Percentiles rank a stretch among this genome's conserved stretches.
phyloP scores from a whole-genome alignment of 2,888 invertebrate genomes.

The Tuberolachnus salignus region DNA sequence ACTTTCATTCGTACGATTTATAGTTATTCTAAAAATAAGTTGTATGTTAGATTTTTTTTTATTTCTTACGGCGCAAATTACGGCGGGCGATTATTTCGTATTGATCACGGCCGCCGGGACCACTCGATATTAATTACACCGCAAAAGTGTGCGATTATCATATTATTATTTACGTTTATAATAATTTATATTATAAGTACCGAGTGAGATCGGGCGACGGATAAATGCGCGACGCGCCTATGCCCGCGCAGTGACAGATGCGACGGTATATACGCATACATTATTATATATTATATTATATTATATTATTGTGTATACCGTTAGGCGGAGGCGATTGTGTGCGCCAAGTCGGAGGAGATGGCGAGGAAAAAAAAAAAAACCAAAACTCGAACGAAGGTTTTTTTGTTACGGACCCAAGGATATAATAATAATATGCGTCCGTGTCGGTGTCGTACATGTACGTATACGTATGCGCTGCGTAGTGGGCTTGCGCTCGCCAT shows the following conservation, averaged over 20 bases:
- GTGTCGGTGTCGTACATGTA: background rate
- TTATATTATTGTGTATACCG: slow-evolving; percentile 7
- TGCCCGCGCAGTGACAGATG: background rate
- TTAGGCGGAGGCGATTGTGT: slow-evolving; percentile 38
- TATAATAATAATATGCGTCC: background rate
- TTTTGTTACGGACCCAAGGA: slow-evolving; percentile 27
- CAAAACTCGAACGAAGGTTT: slow-evolving; percentile 49
- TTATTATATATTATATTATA: background rate
- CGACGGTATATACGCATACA: background rate
- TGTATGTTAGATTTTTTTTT: no score
- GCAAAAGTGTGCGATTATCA: no score
- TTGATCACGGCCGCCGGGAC: background rate
- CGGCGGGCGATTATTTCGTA: background rate
- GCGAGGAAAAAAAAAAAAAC: background rate
- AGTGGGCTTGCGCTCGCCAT: slow-evolving; percentile 55
- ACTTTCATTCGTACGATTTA: no score
- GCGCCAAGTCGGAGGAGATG: slow-evolving; percentile 1
- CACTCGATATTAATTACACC: no score
- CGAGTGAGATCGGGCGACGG: background rate
- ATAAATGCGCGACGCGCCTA: slow-evolving; percentile 27
- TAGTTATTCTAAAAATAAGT: no score
- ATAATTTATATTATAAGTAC: no score
- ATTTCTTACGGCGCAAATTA: no score
- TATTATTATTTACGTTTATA: no score
- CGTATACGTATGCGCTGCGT: background rate